Base-by-base conservation (phyloP, 1,140 invertebrate species). In the Cydia fagiglandana region DNA sequence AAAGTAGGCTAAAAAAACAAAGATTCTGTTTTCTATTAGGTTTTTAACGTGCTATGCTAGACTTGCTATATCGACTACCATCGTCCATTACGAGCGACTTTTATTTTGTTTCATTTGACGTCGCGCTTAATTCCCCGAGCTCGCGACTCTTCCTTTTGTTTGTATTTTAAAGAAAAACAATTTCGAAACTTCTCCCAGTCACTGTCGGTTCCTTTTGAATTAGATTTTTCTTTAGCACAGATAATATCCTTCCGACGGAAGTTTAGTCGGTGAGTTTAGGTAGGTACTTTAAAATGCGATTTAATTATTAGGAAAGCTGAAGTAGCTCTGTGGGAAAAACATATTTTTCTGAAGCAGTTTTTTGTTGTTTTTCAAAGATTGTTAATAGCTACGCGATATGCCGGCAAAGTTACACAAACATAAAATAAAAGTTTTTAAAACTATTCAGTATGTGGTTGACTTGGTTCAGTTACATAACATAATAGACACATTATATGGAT, bases 161-260 rank as follows among this genome's bases (percentile, higher is more conserved):
- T 85, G 79, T 75, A 61, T 74, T 83, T 84, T 79, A 79, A 81
- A 86, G 80, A 85, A 86, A 86, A 85, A 81, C 79, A 83, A 79
- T 83, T 80, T 77, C 56, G 76, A 81, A 86, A 81, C 75, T 84
- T 83, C 47, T 76, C 34, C 64, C 74, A 74, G 78, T 80, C 76
- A 79, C 73, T 38, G 75, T 78, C 68, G n/a, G 50, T 75, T 77
- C 68, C 78, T 80, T 79, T 77, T 68, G 56, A 64, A 79, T 82
- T 80, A 77, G 73, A 78, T 79, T 78, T 81, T 83, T 73, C 80
- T 80, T 70, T 38, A 20, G 34, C 66, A 38, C 34, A 70, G 66
- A 70, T 70, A 70, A 70, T 70, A 70, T 70, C 64, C 6, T 68
- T n/a, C 38, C 38, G 20, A 38, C 34, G 66, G 66, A 70, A 70